Evolutionary conservation across 2,888 invertebrate genomes (phyloP), one percentile per base, ranked within the genome.

Genomic region (Cylloceria caligata): DNA sequence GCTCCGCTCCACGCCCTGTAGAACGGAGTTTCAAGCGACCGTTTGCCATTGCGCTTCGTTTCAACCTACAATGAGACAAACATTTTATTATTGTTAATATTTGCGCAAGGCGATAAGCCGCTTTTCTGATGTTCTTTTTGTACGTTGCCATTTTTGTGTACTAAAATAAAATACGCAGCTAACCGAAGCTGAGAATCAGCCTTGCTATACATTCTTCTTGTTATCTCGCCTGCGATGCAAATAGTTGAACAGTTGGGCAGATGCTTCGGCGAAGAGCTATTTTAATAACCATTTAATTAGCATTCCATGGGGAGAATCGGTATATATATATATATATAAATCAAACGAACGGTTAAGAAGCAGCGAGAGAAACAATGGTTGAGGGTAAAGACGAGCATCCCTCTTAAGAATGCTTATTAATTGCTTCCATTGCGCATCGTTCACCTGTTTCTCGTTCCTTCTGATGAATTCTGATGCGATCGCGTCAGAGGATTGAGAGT

Each of bases 261-360:
- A 86, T 87, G 89, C 87, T 88, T 83, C 84, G 62, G 77, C 76
- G 24, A 65, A 65, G 84, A 88, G 90, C 88, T 87, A 91, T 91
- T 92, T 91, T 91, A 91, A 90, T 92, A 90, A 92, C 90, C 90
- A 90, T 92, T 92, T 92, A 92, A 92, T 92, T 91, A 92, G 91
- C 91, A 92, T 92, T 92, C 92, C 78, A 64, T 24, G 49, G 49
- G 36, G n/a, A 30, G 45, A 75, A 47, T 78, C 57, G 49, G 34
- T 71, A n/a, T n/a, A n/a, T n/a, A n/a, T 71, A 45, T 72, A 27
- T n/a, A 27, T 69, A 27, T 67, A 73, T 74, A 71, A 78, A 78
- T 71, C 65, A 73, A 71, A 75, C 65, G 69, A 69, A 74, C 65
- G 45, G 49, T 36, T 39, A 39, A 64, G 55, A 30, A 62, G 57